Evolutionary conservation across 2,888 invertebrate genomes (phyloP).

Genomic region (Gortyna flavago): DNA sequence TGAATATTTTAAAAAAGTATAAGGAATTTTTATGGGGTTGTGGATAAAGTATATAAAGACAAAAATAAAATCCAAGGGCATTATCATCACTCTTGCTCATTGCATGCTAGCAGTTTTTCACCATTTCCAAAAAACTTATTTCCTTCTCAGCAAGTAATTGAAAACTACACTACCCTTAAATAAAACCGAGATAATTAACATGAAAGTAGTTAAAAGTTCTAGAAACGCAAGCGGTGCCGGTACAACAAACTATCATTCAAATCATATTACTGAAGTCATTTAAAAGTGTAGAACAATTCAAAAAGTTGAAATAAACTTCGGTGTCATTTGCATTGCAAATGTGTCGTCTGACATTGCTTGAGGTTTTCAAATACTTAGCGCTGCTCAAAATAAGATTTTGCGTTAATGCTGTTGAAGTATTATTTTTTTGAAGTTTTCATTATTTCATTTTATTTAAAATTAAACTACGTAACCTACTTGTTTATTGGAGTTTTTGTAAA

Average conservation of each 20-base stretch:
- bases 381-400: slow-evolving; percentile 34
- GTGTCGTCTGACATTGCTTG: slow-evolving; percentile 45
- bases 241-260: slow-evolving; percentile 62
- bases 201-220: slow-evolving; percentile 54
- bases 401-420: slow-evolving; percentile 33
- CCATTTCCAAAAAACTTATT: neutral
- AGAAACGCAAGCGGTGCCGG: slow-evolving; percentile 34
- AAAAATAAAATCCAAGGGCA: too few species aligned
- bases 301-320: slow-evolving; percentile 55
- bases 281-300: slow-evolving; percentile 63
- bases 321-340: slow-evolving; percentile 61
- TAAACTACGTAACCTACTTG: neutral
- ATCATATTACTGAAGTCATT: slow-evolving; percentile 63
- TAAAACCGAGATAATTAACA: slow-evolving; percentile 42
- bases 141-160: slow-evolving; percentile 6
- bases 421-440: slow-evolving; percentile 13
- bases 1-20: slow-evolving; percentile 47
- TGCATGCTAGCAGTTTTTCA: too few species aligned
- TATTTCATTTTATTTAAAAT: neutral
- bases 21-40: slow-evolving; percentile 6
- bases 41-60: neutral
- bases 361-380: slow-evolving; percentile 45
- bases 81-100: too few species aligned
- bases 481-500: neutral
- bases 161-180: slow-evolving; percentile 12